Percentiles rank a stretch among this genome's conserved stretches.
Conservation (phyloP, 2,797 vertebrate genomes). For the Euthynnus affinis region DNA sequence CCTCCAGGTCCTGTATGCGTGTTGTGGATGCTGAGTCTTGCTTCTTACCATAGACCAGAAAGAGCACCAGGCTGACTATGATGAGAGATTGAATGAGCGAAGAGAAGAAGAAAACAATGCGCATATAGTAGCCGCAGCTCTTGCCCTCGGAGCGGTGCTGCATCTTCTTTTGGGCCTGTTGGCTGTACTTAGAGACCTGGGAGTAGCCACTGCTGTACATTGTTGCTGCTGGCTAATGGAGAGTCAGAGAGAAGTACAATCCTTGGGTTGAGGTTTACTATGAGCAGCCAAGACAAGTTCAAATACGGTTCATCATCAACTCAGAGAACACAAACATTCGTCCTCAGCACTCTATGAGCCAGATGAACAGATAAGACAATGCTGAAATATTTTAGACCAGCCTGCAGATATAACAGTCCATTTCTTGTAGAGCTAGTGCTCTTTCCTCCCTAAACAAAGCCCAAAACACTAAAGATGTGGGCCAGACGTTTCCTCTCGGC, state of each 20-base stretch:
- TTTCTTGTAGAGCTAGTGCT: background rate
- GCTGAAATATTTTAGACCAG: conserved; percentile 23
- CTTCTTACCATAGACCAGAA: conserved; percentile 94
- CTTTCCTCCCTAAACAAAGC: conserved; percentile 25
- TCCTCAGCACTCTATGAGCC: conserved; percentile 1
- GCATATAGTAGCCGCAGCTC: conserved; percentile 92
- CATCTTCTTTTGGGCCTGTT: conserved; percentile 72
- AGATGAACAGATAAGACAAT: background rate
- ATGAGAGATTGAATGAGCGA: conserved; percentile 96
- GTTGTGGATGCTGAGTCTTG: conserved; percentile 80
- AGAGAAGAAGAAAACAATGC: conserved; percentile 93
- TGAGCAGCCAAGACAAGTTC: conserved; percentile 4
- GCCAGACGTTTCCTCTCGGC: conserved; percentile 66
- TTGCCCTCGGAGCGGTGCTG: conserved; percentile 76
- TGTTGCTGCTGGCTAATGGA: background rate
- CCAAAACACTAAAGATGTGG: background rate
- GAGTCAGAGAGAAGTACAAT: background rate
- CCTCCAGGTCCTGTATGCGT: conserved; percentile 83
- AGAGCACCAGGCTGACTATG: conserved; percentile 94
- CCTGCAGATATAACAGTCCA: conserved; percentile 18
- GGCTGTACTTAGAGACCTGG: conserved; percentile 74
- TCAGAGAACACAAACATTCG: background rate
- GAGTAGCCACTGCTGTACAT: conserved; percentile 85
- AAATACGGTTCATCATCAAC: conserved; percentile 14
- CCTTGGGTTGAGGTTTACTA: background rate